A percentile compares a stretch with the other conserved stretches of the same genome.
Evolutionary conservation across 2,113 vertebrate genomes (phyloP).

Genomic region (Sorex fumeus): DNA sequence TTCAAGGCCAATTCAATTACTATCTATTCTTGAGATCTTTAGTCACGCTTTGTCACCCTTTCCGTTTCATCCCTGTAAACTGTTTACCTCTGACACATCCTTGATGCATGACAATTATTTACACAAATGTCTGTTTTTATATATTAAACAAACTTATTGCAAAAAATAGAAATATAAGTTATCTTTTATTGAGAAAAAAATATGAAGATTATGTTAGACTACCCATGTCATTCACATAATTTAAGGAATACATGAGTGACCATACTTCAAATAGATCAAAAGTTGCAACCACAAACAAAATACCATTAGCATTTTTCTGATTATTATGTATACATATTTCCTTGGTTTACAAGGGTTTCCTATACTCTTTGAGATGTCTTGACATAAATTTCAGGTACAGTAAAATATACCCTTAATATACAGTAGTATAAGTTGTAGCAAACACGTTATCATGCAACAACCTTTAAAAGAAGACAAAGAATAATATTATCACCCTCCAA

Average conservation of each 20-base stretch:
- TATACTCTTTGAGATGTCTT: conserved; percentile 17
- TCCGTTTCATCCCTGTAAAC: neutral
- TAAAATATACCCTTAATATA: neutral
- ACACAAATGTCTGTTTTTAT: neutral
- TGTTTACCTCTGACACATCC: conserved; percentile 13
- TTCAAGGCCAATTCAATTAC: conserved; percentile 1
- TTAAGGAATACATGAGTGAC: neutral
- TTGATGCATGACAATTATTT: neutral
- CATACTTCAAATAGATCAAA: conserved; percentile 3
- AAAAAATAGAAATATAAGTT: conserved; percentile 23
- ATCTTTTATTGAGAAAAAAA: neutral
- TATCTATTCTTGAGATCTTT: neutral
- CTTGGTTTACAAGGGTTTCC: conserved; percentile 5
- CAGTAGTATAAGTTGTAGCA: neutral
- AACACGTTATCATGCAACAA: conserved; percentile 18
- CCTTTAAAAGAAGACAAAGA: conserved; percentile 1
- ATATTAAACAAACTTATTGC: neutral
- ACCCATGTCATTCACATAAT: neutral
- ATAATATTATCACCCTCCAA: neutral
- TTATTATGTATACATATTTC: conserved; percentile 14
- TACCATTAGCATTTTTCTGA: neutral
- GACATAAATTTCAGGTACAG: neutral
- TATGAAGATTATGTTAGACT: conserved; percentile 33
- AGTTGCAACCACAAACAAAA: conserved; percentile 46
- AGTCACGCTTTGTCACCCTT: neutral